Evolutionary conservation across 2,888 invertebrate genomes (phyloP), one percentile per base, ranked within the genome.

Genomic region (Homarus gammarus): DNA sequence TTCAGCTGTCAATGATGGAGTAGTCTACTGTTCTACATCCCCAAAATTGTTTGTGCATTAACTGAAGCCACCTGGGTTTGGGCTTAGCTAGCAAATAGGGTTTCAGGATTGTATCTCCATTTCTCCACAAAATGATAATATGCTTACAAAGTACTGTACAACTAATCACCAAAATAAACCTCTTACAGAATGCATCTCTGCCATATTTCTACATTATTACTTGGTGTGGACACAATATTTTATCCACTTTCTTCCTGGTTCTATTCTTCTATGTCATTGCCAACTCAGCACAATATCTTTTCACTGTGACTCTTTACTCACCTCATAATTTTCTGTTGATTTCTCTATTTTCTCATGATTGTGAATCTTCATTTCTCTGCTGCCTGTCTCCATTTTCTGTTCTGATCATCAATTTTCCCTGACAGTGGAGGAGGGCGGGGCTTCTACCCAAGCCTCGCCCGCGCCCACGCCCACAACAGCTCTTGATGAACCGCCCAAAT

Each of bases 401-500:
- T 88, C 88, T 88, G 88, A 89, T 84, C 77, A 84, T 68, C 75
- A 38, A 85, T 89, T 89, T 81, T 81, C 85, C 84, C 89, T 85
- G 73, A 89, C 89, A 89, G 89, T 89, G 84, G 89, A 89, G 78
- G 89, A 89, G 85, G 89, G 84, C 79, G 89, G 89, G 85, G 89
- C 85, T 89, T 89, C 84, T 61, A 56, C 78, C 49, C 87, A 81
- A 81, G 82, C 81, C 82, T 75, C 87, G 89, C 84, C 89, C 89
- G 36, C 89, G 44, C 91, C 92, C 81, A 90, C 92, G 73, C 91
- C 90, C 64, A 91, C 92, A 64, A 92, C 92, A 31, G 81, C 81
- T 89, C 87, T 84, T 84, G 90, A 86, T 89, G 92, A 92, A 72
- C 91, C 92, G 70, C 91, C 92, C 72, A 91, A 91, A 81, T 92